phyloP scores from a whole-genome alignment of 1,140 invertebrate species.

The Delia radicum region DNA sequence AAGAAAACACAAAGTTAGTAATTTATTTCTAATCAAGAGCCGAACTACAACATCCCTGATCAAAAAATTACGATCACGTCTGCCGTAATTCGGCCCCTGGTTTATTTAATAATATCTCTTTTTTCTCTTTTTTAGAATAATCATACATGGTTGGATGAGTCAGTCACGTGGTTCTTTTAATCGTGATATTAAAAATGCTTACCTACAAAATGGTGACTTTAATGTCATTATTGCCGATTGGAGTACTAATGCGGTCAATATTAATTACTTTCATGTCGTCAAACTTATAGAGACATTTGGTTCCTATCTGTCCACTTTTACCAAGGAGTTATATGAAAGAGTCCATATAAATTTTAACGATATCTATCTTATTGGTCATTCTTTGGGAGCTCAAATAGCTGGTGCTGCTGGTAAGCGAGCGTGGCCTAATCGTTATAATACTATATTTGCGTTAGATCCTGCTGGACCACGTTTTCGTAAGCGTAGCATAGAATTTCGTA shows the following conservation, averaged over 20 bases:
- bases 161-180: conserved; percentile 51
- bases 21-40: no score
- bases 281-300: conserved; percentile 48
- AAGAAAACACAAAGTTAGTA: no score
- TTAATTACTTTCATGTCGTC: conserved; percentile 47
- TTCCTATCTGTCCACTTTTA: conserved; percentile 44
- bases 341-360: conserved; percentile 42
- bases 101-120: no score
- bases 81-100: no score
- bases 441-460: conserved; percentile 63
- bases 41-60: no score
- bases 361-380: conserved; percentile 58
- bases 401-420: conserved; percentile 57
- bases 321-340: conserved; percentile 48
- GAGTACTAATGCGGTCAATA: conserved; percentile 52
- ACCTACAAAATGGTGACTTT: conserved; percentile 58
- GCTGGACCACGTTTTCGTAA: conserved; percentile 68
- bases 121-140: conserved; percentile 30
- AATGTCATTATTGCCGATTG: conserved; percentile 66
- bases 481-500: conserved; percentile 58
- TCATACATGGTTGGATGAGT: conserved; percentile 54
- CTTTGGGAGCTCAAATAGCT: conserved; percentile 59
- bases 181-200: conserved; percentile 57
- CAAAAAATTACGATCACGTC: no score
- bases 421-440: conserved; percentile 46